A percentile compares a stretch with the other conserved stretches of the same genome.
phyloP scores from a whole-genome alignment of 2,888 invertebrate species.

The Fragum whitleyi region DNA sequence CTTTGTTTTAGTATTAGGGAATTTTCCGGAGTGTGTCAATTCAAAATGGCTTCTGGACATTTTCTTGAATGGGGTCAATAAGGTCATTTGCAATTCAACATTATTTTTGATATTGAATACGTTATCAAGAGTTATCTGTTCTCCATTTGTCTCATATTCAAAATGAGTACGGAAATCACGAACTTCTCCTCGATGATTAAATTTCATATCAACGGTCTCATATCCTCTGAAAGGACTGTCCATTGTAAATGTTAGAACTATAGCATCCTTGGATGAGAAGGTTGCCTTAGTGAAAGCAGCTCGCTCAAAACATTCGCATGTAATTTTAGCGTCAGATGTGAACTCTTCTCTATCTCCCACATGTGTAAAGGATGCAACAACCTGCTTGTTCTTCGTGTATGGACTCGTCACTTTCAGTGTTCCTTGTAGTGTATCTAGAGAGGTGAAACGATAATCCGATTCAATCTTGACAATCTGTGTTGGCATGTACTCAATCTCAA shows the following conservation, averaged over 20 bases:
- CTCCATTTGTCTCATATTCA: slow-evolving; percentile 69
- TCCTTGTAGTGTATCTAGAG: slow-evolving; percentile 63
- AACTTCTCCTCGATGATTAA: slow-evolving; percentile 60
- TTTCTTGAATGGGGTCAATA: slow-evolving; percentile 65
- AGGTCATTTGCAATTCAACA: slow-evolving; percentile 53
- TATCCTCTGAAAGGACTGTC: slow-evolving; percentile 68
- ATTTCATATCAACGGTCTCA: slow-evolving; percentile 63
- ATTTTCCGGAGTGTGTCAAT: slow-evolving; percentile 56
- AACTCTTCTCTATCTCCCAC: slow-evolving; percentile 61
- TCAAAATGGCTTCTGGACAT: slow-evolving; percentile 56
- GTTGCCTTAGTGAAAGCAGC: slow-evolving; percentile 48
- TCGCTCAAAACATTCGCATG: slow-evolving; percentile 53
- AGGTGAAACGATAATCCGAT: slow-evolving; percentile 58
- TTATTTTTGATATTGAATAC: slow-evolving; percentile 54
- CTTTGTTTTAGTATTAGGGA: slow-evolving; percentile 56
- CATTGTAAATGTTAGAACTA: slow-evolving; percentile 56
- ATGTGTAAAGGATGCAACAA: slow-evolving; percentile 62
- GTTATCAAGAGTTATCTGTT: slow-evolving; percentile 63
- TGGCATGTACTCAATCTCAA: slow-evolving; percentile 69
- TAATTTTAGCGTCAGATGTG: slow-evolving; percentile 62
- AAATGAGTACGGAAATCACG: slow-evolving; percentile 62
- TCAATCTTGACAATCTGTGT: slow-evolving; percentile 65
- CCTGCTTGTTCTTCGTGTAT: slow-evolving; percentile 59
- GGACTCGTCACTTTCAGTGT: slow-evolving; percentile 64
- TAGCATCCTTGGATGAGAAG: slow-evolving; percentile 52